These are phyloP conservation scores for Apostichopus leukothele DNA, from an alignment of 53 echinoderm and acorn worm genomes.

Conservation along the genomic window DNA sequence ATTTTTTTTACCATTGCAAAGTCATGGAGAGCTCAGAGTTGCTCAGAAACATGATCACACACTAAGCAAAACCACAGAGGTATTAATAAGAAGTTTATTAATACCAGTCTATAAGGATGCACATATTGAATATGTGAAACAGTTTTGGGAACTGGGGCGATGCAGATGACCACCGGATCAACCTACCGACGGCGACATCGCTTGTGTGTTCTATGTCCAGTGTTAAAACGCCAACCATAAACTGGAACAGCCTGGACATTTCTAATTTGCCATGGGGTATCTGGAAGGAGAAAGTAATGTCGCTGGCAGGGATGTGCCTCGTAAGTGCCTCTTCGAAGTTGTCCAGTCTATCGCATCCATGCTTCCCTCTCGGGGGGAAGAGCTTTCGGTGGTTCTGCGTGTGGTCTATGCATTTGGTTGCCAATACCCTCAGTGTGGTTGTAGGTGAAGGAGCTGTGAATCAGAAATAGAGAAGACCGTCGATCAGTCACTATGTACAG, in stretches of 20 bases:
- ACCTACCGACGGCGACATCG: too few species aligned
- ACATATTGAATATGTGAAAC: too few species aligned
- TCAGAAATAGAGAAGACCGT: too few species aligned
- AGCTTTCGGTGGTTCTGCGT: constrained; percentile 61
- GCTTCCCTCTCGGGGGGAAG: constrained; percentile 71
- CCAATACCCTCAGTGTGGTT: constrained; percentile 62
- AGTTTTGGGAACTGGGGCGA: too few species aligned
- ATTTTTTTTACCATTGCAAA: too few species aligned
- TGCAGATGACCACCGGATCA: neutral
- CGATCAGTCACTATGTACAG: too few species aligned
- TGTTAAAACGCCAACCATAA: constrained; percentile 72
- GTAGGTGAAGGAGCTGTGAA: constrained; percentile 80
- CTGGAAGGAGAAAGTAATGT: constrained; percentile 80
- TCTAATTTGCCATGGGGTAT: constrained; percentile 69
- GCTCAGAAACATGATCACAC: too few species aligned
- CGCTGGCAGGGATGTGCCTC: constrained; percentile 67
- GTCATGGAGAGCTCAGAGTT: too few species aligned
- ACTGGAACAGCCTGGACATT: constrained; percentile 87
- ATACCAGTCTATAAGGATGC: too few species aligned
- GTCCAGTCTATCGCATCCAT: constrained; percentile 70
- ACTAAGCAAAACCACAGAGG: too few species aligned
- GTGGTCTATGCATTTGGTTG: constrained; percentile 90
- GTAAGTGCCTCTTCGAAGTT: constrained; percentile 80
- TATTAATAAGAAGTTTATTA: too few species aligned
- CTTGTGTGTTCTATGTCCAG: constrained; percentile 65